Percentiles rank a stretch among this genome's conserved stretches.
Conservation (phyloP, 2,888 invertebrate species). For the Formica aserva region DNA sequence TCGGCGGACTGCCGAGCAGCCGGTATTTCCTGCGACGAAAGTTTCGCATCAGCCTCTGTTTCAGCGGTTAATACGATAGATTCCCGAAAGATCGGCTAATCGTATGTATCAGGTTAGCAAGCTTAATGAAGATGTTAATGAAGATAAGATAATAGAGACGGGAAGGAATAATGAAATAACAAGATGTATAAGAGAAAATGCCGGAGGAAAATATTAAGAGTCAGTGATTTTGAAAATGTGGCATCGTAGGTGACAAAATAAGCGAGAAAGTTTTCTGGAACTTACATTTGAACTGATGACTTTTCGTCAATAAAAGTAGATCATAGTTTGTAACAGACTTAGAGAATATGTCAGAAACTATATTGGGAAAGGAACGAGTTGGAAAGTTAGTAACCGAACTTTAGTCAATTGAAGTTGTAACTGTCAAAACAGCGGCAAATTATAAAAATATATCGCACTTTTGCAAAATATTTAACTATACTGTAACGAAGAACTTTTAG, state of each 20-base stretch:
- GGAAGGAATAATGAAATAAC: neutral
- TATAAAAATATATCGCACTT: slow-evolving; percentile 6
- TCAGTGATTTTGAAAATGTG: slow-evolving; percentile 14
- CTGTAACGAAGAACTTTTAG: neutral
- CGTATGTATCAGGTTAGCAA: neutral
- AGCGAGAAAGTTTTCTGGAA: slow-evolving; percentile 11
- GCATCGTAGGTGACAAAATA: neutral
- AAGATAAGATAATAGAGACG: neutral
- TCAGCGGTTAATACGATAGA: slow-evolving; percentile 55
- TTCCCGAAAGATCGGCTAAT: slow-evolving; percentile 28
- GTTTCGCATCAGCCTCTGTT: slow-evolving; percentile 54
- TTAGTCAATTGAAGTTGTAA: slow-evolving; percentile 8
- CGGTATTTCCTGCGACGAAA: slow-evolving; percentile 39
- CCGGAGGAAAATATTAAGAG: neutral
- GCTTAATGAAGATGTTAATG: neutral
- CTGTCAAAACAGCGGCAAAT: slow-evolving; percentile 38
- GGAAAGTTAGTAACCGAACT: slow-evolving; percentile 28
- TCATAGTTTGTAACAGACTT: slow-evolving; percentile 47
- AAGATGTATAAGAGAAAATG: neutral
- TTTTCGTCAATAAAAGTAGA: slow-evolving; percentile 49
- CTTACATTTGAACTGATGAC: slow-evolving; percentile 27
- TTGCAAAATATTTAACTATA: neutral
- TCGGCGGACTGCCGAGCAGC: slow-evolving; percentile 6
- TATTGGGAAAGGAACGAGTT: neutral
- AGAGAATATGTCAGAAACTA: slow-evolving; percentile 38